These are phyloP conservation scores for Gymnocheta viridis DNA, from an alignment of 2,888 invertebrate genomes.

Conservation along the genomic window DNA sequence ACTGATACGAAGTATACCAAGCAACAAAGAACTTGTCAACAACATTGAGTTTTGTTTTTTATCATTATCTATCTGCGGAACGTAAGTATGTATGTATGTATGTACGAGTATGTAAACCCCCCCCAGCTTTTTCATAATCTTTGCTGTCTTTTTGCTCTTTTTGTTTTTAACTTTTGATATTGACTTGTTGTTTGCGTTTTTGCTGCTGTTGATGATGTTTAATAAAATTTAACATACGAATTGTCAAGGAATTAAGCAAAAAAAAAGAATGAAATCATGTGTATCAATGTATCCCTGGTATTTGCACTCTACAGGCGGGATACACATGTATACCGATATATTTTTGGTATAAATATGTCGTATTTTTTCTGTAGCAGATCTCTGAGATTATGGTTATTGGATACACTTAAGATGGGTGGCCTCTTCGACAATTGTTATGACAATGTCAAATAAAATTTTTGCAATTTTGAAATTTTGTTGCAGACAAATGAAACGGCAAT, in stretches of 20 bases:
- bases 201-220: constrained; percentile 39
- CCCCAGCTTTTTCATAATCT: constrained; percentile 7
- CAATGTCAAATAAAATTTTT: constrained; percentile 66
- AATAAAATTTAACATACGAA: constrained; percentile 61
- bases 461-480: constrained; percentile 56
- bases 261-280: neutral
- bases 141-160: neutral
- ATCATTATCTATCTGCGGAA: constrained; percentile 31
- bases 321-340: constrained; percentile 16
- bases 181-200: neutral
- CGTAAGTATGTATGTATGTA: neutral
- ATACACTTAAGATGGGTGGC: constrained; percentile 70
- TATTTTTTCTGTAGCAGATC: constrained; percentile 55
- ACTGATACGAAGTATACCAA: constrained; percentile 13
- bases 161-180: neutral
- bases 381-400: constrained; percentile 67
- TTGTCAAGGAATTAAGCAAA: constrained; percentile 56
- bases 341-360: constrained; percentile 11
- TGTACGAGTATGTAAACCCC: too few relatives aligned
- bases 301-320: neutral
- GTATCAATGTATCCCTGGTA: constrained; percentile 26
- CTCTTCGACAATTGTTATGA: constrained; percentile 67
- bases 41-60: constrained; percentile 55
- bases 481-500: constrained; percentile 34
- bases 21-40: constrained; percentile 64